Evolutionary conservation across 1,140 invertebrate genomes (phyloP).

Genomic region (Ostrea edulis): DNA sequence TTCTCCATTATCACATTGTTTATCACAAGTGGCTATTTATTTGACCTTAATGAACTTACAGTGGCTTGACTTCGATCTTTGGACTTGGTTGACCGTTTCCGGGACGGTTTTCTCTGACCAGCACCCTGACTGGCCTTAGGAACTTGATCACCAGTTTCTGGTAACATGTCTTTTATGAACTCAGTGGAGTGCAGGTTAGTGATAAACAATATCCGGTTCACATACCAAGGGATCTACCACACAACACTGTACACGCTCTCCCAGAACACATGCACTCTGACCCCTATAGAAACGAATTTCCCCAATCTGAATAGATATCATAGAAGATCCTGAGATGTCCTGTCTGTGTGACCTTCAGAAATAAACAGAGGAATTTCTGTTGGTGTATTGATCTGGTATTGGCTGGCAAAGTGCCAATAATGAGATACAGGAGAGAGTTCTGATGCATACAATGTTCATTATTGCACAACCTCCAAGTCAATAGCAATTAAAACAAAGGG

Average conservation of each 20-base stretch:
- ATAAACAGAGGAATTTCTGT: slow-evolving; percentile 29
- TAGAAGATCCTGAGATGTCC: neutral
- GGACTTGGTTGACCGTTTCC: slow-evolving; percentile 26
- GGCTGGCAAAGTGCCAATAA: slow-evolving; percentile 1
- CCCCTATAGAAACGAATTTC: neutral
- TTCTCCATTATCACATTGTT: neutral
- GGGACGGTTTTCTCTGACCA: neutral
- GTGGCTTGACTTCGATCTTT: neutral
- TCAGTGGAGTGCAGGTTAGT: neutral
- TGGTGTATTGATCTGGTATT: slow-evolving; percentile 14
- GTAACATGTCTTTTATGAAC: slow-evolving; percentile 19
- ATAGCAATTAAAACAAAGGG: neutral
- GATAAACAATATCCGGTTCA: slow-evolving; percentile 36
- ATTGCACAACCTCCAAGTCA: neutral
- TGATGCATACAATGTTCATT: neutral
- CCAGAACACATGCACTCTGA: neutral
- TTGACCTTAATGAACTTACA: neutral
- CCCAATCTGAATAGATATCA: neutral
- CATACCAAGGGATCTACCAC: slow-evolving; percentile 20
- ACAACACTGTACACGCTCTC: neutral
- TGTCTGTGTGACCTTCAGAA: neutral
- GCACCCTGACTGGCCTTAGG: neutral
- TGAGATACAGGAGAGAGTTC: slow-evolving; percentile 16
- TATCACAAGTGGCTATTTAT: neutral
- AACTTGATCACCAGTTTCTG: neutral